Percentiles rank a stretch among this genome's conserved stretches.
These are phyloP conservation scores for Discoglossus pictus DNA, from an alignment of 2,797 vertebrate genomes.

Conservation along the genomic window DNA sequence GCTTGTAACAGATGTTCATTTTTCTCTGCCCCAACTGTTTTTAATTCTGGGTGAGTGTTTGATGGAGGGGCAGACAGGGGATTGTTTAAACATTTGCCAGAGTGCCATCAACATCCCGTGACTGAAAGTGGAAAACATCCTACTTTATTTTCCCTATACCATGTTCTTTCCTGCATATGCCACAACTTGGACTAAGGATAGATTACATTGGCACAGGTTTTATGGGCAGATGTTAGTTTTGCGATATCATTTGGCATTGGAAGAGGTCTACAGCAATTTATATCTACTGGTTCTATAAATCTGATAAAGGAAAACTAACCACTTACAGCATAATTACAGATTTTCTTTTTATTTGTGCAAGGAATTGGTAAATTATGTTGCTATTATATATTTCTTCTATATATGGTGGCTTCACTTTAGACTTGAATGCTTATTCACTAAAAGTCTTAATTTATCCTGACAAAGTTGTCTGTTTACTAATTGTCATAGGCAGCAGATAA, in stretches of 20 bases:
- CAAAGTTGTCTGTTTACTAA: too few species aligned
- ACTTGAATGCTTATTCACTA: too few species aligned
- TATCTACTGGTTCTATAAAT: conserved; percentile 15
- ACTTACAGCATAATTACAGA: conserved; percentile 64
- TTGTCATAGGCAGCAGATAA: not conserved
- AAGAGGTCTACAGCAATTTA: conserved; percentile 64
- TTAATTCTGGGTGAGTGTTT: conserved; percentile 75
- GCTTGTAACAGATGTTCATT: conserved; percentile 81
- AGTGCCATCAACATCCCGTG: conserved; percentile 83
- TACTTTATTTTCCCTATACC: conserved; percentile 67
- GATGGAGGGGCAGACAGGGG: conserved; percentile 38
- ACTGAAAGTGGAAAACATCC: conserved; percentile 81
- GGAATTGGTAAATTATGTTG: not conserved
- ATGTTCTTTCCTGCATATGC: conserved; percentile 59
- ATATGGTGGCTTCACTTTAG: too few species aligned
- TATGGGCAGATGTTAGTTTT: conserved; percentile 65
- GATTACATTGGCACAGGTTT: conserved; percentile 64
- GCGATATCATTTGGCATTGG: conserved; percentile 60
- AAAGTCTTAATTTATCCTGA: too few species aligned
- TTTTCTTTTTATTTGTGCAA: conserved; percentile 44
- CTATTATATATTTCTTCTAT: too few species aligned
- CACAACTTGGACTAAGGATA: conserved; percentile 56
- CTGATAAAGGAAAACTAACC: conserved; percentile 4
- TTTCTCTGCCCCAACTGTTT: conserved; percentile 78
- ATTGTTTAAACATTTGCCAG: conserved; percentile 86